These are phyloP conservation scores for Steinernema feltiae DNA, from an alignment of 1,140 invertebrate species.

Conservation along the genomic window DNA sequence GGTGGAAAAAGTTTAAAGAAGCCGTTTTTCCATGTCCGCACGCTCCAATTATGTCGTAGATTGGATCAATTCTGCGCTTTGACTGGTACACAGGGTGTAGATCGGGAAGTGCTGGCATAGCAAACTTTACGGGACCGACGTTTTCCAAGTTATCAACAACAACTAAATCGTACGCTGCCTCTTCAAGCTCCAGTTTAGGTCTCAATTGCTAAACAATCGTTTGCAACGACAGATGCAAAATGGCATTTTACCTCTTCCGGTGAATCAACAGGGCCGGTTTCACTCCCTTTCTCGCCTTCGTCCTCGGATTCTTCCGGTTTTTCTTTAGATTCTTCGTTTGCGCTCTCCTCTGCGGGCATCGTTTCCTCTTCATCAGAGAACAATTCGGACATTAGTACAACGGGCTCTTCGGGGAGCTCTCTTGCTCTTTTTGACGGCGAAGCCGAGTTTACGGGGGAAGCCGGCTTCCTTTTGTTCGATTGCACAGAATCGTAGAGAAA, in stretches of 20 bases:
- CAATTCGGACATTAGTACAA: too few species aligned
- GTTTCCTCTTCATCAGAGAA: too few species aligned
- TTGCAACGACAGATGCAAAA: too few species aligned
- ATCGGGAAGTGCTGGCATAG: slow-evolving; percentile 62
- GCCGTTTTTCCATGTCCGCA: slow-evolving; percentile 93
- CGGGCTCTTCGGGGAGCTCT: not conserved
- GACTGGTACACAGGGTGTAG: slow-evolving; percentile 88
- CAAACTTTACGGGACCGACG: slow-evolving; percentile 80
- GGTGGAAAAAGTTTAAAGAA: slow-evolving; percentile 81
- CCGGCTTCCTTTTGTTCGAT: too few species aligned
- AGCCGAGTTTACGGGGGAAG: too few species aligned
- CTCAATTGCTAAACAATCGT: too few species aligned
- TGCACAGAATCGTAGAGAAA: not conserved
- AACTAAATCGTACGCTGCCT: slow-evolving; percentile 58
- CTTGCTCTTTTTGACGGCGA: not conserved
- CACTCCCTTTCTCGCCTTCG: slow-evolving; percentile 19
- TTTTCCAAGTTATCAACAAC: slow-evolving; percentile 91
- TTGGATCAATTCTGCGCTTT: slow-evolving; percentile 66
- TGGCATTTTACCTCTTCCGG: too few species aligned
- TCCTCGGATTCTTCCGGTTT: slow-evolving; percentile 15
- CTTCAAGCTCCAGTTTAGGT: not conserved
- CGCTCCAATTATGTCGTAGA: slow-evolving; percentile 86
- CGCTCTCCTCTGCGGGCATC: slow-evolving; percentile 34
- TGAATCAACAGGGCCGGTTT: too few species aligned
- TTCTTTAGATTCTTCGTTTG: slow-evolving; percentile 20